Conservation (phyloP, 2,888 invertebrate genomes). For the Minunthozetes semirufus region DNA sequence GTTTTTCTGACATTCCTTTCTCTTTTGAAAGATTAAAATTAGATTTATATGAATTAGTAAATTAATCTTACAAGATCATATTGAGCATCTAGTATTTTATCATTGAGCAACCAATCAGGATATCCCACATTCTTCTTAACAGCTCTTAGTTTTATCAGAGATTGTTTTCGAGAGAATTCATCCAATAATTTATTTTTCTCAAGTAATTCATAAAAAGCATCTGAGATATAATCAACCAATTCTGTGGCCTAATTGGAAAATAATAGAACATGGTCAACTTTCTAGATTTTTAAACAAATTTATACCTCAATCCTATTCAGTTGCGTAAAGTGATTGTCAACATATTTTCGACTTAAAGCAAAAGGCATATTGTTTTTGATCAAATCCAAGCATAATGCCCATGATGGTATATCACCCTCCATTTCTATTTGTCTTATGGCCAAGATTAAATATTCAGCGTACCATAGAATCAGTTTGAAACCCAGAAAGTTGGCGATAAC, state of each 20-base stretch:
- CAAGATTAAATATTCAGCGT: not conserved
- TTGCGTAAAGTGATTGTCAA: not conserved
- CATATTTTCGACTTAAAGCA: constrained; percentile 9
- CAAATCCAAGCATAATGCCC: not conserved
- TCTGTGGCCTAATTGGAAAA: not conserved
- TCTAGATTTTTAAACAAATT: too few species aligned
- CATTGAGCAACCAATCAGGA: constrained; percentile 50
- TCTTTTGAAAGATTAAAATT: not conserved
- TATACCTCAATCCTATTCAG: not conserved
- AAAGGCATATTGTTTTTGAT: not conserved
- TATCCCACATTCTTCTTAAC: constrained; percentile 53
- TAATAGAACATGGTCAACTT: not conserved
- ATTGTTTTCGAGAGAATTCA: not conserved
- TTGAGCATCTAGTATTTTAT: not conserved
- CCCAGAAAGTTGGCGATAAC: constrained; percentile 3
- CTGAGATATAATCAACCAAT: not conserved
- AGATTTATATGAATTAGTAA: too few species aligned
- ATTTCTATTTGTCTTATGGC: not conserved
- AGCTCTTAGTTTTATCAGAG: constrained; percentile 50
- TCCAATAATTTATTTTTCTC: not conserved
- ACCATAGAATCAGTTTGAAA: not conserved
- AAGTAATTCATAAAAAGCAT: not conserved
- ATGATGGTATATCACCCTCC: not conserved
- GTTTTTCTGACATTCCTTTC: too few species aligned
- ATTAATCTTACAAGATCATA: not conserved